Evolutionary conservation across 2,113 vertebrate genomes (phyloP), one percentile per base, ranked within the genome.

Genomic region (Orthonyx spaldingii): DNA sequence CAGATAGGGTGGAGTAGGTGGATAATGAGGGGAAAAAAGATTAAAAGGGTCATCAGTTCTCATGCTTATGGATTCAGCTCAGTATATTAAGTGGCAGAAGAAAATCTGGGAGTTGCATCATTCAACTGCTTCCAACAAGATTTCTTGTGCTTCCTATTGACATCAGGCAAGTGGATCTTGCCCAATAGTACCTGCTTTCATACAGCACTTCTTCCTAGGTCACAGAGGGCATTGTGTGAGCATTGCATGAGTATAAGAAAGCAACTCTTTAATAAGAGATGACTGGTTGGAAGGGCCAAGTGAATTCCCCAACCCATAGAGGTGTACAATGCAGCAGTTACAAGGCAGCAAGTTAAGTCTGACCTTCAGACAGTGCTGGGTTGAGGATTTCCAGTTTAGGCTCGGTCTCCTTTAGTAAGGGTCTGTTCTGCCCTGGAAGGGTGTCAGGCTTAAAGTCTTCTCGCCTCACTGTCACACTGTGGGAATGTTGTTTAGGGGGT

Each of bases 381-480:
- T 56, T 49, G 44, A 84, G 20, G 16, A 47, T 28, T 66, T 80
- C 27, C 44, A 84, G 39, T 75, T 86, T 35, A 75, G 61, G 14
- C 30, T 80, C 47, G 5, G 2, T 91, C 10, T 90, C 33, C 47
- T 77, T 70, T 77, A 7, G 10, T 35, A 83, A 22, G 42, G 32
- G 10, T 39, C 55, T 65, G 14, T 37, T 50, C 33, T 84, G n/a
- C 71, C 64, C 47, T 12, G 72, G 42, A 70, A 81, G 39, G 26
- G n/a, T 47, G 65, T 70, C 49, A 49, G 56, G 42, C 19, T 76
- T 44, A 42, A 89, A 60, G 42, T 47, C 35, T 22, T 60, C 68
- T 75, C 0, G 0, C 59, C 2, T 75, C 0, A 0, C 63, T 2
- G 12, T 44, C 46, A 65, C 16, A 8, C 32, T 77, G 56, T 76